These are phyloP conservation scores for Bombyx huttoni DNA, from an alignment of 2,888 invertebrate genomes.

Conservation along the genomic window DNA sequence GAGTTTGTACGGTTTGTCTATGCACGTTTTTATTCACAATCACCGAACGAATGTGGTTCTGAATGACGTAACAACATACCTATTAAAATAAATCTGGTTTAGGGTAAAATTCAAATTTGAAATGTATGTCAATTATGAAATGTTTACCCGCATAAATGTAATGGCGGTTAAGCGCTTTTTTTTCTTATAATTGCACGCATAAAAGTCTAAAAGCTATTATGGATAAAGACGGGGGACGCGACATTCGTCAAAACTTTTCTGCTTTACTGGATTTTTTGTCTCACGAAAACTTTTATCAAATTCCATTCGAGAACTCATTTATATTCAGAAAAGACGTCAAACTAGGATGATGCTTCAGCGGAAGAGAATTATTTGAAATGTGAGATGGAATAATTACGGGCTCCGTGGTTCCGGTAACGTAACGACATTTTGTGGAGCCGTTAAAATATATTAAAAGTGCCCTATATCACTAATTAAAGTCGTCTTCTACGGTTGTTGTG, in stretches of 20 bases:
- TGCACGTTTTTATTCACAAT: too few relatives aligned
- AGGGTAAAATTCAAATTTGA: too few relatives aligned
- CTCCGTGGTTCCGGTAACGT: not conserved
- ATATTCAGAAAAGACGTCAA: slow-evolving; percentile 30
- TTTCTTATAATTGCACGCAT: too few relatives aligned
- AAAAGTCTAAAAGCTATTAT: slow-evolving; percentile 9
- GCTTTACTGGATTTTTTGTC: slow-evolving; percentile 30
- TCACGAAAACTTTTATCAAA: slow-evolving; percentile 37
- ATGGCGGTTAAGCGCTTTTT: too few relatives aligned
- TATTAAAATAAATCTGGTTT: too few relatives aligned
- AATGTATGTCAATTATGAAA: too few relatives aligned
- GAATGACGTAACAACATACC: too few relatives aligned
- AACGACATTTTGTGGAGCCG: not conserved
- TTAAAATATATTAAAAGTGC: not conserved
- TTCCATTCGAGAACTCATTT: slow-evolving; percentile 43
- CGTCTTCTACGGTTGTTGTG: too few relatives aligned
- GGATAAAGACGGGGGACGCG: slow-evolving; percentile 12
- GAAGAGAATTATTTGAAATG: slow-evolving; percentile 18
- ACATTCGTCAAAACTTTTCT: slow-evolving; percentile 26
- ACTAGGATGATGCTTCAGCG: slow-evolving; percentile 24
- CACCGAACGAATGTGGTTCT: too few relatives aligned
- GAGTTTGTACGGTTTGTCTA: too few relatives aligned
- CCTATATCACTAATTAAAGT: not conserved
- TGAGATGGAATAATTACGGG: slow-evolving; percentile 1
- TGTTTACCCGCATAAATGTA: too few relatives aligned